Conservation (phyloP, 2,797 vertebrate genomes). For the Acrossocheilus fasciatus region DNA sequence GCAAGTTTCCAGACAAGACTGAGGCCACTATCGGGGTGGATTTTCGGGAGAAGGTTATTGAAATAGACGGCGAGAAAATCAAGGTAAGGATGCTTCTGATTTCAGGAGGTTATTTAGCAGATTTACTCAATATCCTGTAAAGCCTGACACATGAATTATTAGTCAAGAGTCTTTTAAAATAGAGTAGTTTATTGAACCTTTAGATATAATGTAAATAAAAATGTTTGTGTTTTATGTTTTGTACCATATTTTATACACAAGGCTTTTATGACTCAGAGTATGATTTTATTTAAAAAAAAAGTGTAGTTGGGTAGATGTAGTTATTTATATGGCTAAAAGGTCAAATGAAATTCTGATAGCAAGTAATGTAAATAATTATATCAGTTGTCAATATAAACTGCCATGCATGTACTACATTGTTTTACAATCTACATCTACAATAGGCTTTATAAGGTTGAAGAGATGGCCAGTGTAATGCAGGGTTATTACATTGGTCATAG, state of each 20-base stretch:
- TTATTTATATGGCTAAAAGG: neutral
- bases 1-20: conserved; percentile 93
- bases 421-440: neutral
- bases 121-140: neutral
- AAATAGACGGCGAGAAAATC: conserved; percentile 93
- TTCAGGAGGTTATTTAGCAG: neutral
- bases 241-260: neutral
- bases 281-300: neutral
- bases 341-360: neutral
- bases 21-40: conserved; percentile 99
- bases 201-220: neutral
- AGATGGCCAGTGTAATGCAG: neutral
- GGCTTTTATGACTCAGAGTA: neutral
- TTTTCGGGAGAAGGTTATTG: conserved; percentile 92
- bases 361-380: neutral
- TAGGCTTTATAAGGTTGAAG: neutral
- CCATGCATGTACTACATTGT: neutral
- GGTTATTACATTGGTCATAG: neutral
- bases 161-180: neutral
- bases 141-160: neutral
- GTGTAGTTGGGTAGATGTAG: neutral
- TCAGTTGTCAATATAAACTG: too few relatives aligned
- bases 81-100: conserved; percentile 81
- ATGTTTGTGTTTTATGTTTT: neutral
- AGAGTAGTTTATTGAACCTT: neutral